Conservation (phyloP, 2,888 invertebrate genomes). For the Cosmorhoe ocellata region DNA sequence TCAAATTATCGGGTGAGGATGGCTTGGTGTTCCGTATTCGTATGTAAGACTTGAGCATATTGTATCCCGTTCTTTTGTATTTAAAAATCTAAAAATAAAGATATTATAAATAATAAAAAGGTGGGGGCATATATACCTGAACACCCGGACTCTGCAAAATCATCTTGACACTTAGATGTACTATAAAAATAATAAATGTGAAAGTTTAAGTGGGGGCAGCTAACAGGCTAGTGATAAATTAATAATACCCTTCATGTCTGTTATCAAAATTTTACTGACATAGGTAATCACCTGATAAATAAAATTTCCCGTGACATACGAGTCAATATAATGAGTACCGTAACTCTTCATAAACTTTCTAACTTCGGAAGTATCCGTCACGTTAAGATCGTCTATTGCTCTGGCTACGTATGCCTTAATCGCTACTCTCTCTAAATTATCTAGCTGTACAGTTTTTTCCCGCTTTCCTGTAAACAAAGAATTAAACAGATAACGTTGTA, state of each 20-base stretch:
- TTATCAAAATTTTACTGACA: too few relatives aligned
- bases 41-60: conserved; percentile 58
- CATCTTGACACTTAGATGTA: too few relatives aligned
- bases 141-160: neutral
- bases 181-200: too few relatives aligned
- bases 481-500: too few relatives aligned
- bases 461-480: conserved; percentile 71
- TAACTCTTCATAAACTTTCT: conserved; percentile 90
- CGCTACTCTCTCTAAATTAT: conserved; percentile 80
- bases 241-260: too few relatives aligned
- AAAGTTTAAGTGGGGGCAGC: too few relatives aligned
- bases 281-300: conserved; percentile 93
- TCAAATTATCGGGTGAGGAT: conserved; percentile 53
- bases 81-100: conserved; percentile 64
- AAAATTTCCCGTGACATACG: conserved; percentile 93
- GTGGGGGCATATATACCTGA: too few relatives aligned
- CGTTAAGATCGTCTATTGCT: conserved; percentile 84
- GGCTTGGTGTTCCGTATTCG: conserved; percentile 44
- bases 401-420: conserved; percentile 85
- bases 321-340: conserved; percentile 93
- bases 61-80: conserved; percentile 67
- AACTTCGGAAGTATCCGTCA: conserved; percentile 87
- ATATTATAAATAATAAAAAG: neutral
- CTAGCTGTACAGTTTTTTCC: conserved; percentile 85
- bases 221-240: too few relatives aligned